Percentiles rank a stretch among this genome's conserved stretches.
Evolutionary conservation across 2,113 vertebrate species (phyloP).

Genomic region (Pollimyrus isidori): DNA sequence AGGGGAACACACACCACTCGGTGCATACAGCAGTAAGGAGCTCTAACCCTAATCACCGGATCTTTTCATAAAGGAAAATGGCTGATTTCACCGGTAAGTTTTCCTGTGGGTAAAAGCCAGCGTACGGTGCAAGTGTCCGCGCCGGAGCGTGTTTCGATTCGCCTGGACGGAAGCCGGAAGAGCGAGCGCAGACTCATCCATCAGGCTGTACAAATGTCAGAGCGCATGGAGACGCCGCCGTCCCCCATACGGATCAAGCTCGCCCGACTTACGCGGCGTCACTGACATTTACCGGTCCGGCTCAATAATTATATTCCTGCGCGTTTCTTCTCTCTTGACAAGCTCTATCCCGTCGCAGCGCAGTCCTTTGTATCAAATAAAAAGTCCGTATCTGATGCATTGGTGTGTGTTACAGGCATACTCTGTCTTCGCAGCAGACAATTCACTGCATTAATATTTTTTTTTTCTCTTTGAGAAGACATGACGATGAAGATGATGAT

Average conservation of each 20-base stretch:
- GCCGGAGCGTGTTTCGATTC: background rate
- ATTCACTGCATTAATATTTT: background rate
- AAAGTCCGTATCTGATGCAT: background rate
- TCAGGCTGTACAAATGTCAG: conserved; percentile 17
- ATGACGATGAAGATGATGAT: background rate
- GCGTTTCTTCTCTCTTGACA: background rate
- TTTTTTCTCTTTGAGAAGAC: background rate
- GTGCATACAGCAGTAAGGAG: background rate
- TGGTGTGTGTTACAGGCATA: background rate
- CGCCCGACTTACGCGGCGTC: background rate
- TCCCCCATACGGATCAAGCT: background rate
- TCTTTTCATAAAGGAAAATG: background rate
- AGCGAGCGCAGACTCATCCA: background rate
- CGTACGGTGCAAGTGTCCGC: too few relatives aligned
- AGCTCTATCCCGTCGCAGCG: background rate
- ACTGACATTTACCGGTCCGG: conserved; percentile 22
- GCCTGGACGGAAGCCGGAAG: background rate
- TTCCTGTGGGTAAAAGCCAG: background rate
- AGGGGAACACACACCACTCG: background rate
- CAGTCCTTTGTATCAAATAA: background rate
- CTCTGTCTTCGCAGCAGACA: background rate
- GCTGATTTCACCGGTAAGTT: background rate
- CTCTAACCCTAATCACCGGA: background rate
- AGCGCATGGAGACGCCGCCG: background rate
- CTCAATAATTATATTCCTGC: conserved; percentile 18